Evolutionary conservation across 2,888 invertebrate species (phyloP).

Genomic region (Tanypteryx hageni): DNA sequence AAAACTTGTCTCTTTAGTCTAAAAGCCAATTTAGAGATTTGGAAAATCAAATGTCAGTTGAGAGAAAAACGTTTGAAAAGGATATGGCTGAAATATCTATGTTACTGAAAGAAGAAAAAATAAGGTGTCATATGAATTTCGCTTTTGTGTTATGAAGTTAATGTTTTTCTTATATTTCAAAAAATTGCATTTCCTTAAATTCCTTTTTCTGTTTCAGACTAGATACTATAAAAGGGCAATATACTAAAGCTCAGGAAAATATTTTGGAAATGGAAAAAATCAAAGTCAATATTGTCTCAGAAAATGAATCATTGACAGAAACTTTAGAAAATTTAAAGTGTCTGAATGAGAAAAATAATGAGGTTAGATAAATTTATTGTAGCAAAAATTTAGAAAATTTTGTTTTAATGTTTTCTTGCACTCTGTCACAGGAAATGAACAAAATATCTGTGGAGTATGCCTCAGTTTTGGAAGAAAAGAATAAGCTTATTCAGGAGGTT

Average conservation of each 20-base stretch:
- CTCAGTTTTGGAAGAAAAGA: background rate
- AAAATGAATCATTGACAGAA: background rate
- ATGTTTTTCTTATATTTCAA: no score
- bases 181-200: background rate
- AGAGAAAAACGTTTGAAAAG: conserved; percentile 21
- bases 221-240: background rate
- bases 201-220: background rate
- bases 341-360: background rate
- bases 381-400: background rate
- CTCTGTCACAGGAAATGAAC: background rate
- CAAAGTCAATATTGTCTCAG: background rate
- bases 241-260: conserved; percentile 19
- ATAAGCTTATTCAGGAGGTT: background rate
- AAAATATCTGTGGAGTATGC: background rate
- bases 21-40: conserved; percentile 1
- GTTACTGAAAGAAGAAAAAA: background rate
- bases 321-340: background rate
- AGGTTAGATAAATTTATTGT: background rate
- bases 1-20: background rate
- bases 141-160: no score
- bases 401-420: background rate
- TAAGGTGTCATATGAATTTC: background rate
- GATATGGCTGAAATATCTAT: background rate
- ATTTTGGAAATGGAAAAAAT: background rate
- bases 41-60: background rate